These are phyloP conservation scores for Scaptodrosophila latifasciaeformis DNA, from an alignment of 2,888 invertebrate species.

Conservation along the genomic window DNA sequence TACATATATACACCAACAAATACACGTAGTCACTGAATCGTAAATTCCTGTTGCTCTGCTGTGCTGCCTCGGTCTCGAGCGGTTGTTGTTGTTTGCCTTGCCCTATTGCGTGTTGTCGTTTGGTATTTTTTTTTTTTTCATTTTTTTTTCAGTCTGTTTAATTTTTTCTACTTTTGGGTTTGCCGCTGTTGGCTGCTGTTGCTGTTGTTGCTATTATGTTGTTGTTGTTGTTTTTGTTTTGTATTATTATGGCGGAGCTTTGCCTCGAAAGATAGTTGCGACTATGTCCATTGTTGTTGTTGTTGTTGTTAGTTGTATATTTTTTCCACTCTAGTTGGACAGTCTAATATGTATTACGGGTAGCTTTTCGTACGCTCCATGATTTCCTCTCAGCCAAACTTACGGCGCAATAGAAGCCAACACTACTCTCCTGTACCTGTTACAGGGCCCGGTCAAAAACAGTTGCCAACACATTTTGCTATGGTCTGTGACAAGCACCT, in stretches of 20 bases:
- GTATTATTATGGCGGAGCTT: conserved; percentile 42
- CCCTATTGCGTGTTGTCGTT: conserved; percentile 74
- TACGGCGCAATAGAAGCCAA: conserved; percentile 3
- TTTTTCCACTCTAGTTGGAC: conserved; percentile 44
- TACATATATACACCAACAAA: conserved; percentile 8
- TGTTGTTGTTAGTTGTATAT: conserved; percentile 33
- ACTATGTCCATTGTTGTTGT: conserved; percentile 34
- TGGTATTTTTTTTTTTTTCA: conserved; percentile 29
- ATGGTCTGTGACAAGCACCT: no score
- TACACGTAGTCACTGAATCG: conserved; percentile 65
- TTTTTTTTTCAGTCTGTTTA: conserved; percentile 61
- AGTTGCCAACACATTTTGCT: conserved; percentile 32
- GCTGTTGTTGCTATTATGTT: conserved; percentile 9
- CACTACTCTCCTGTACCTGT: conserved; percentile 31
- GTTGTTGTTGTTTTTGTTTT: conserved; percentile 30
- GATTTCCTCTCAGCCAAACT: conserved; percentile 33
- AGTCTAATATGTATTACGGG: conserved; percentile 34
- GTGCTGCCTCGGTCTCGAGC: conserved; percentile 33
- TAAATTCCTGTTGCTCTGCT: conserved; percentile 64
- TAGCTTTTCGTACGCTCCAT: conserved; percentile 23
- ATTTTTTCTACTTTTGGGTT: conserved; percentile 59
- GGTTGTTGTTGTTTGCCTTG: conserved; percentile 72
- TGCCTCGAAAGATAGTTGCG: conserved; percentile 52
- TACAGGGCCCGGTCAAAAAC: no score
- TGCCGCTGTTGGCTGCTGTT: no score